A percentile compares a stretch with the other conserved stretches of the same genome.
Conservation (phyloP, 1,140 invertebrate genomes). For the Scaptomyza hsui region DNA sequence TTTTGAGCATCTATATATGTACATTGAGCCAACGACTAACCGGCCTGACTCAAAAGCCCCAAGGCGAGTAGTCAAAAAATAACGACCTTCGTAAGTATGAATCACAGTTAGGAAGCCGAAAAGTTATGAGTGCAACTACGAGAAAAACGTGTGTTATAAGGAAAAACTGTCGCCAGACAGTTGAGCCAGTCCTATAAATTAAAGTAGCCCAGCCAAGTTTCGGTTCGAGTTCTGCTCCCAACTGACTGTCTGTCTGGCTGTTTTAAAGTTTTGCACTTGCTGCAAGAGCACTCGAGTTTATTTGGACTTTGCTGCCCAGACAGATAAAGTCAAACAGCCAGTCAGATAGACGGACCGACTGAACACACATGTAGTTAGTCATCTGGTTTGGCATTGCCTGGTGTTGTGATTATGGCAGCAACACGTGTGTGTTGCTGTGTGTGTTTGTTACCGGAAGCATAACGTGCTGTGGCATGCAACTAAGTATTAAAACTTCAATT, state of each 20-base stretch:
- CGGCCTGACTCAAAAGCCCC: conserved; percentile 17
- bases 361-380: conserved; percentile 27
- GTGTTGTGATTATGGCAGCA: conserved; percentile 25
- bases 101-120: conserved; percentile 53
- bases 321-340: not conserved
- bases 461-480: conserved; percentile 72
- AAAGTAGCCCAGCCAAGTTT: not conserved
- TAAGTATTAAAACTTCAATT: conserved; percentile 71
- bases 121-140: conserved; percentile 48
- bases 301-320: conserved; percentile 38
- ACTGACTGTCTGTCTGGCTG: conserved; percentile 9
- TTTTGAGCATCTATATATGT: conserved; percentile 8
- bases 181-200: not conserved
- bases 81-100: conserved; percentile 53
- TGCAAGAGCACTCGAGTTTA: conserved; percentile 43
- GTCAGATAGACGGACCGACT: not conserved
- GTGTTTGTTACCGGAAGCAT: conserved; percentile 51
- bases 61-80: conserved; percentile 36
- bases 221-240: not conserved
- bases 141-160: conserved; percentile 50
- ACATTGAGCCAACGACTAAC: conserved; percentile 11
- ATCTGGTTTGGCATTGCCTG: conserved; percentile 19
- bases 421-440: conserved; percentile 14
- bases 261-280: conserved; percentile 49
- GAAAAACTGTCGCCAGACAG: conserved; percentile 42